These are phyloP conservation scores for Emys orbicularis DNA, from an alignment of 2,797 vertebrate species.

Conservation along the genomic window DNA sequence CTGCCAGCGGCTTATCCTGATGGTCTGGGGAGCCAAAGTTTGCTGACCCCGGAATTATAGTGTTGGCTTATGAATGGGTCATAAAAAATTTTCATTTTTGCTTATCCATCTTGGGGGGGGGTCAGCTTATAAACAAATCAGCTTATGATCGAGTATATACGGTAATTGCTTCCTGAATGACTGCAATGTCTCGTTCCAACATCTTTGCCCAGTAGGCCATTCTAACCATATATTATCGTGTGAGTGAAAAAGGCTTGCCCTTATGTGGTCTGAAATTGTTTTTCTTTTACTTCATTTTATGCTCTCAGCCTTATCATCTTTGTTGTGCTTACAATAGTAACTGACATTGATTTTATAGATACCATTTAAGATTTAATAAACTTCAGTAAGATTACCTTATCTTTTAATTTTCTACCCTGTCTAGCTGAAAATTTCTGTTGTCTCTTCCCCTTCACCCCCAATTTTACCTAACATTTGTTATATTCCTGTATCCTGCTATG, in stretches of 20 bases:
- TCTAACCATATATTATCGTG: not conserved
- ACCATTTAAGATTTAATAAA: not conserved
- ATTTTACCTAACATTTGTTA: not conserved
- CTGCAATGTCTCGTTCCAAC: not conserved
- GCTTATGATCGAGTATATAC: too few species aligned
- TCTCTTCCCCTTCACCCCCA: not conserved
- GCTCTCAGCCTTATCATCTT: rapidly evolving
- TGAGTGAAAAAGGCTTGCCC: rapidly evolving
- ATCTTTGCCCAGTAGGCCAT: not conserved
- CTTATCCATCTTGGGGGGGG: too few species aligned
- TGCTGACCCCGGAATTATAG: too few species aligned
- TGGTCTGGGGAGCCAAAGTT: too few species aligned
- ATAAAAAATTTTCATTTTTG: too few species aligned
- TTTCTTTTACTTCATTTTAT: rapidly evolving
- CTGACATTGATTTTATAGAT: not conserved
- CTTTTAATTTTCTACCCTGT: not conserved
- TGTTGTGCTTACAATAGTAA: rapidly evolving
- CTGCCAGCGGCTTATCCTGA: too few species aligned
- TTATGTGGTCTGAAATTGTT: rapidly evolving
- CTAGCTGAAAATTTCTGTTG: rapidly evolving
- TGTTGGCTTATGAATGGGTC: too few species aligned
- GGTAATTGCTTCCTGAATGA: not conserved
- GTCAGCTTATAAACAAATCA: not conserved
- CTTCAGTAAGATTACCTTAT: not conserved
- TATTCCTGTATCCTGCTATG: not conserved